Conservation (phyloP, 2,888 invertebrate genomes). For the Timema cristinae region DNA sequence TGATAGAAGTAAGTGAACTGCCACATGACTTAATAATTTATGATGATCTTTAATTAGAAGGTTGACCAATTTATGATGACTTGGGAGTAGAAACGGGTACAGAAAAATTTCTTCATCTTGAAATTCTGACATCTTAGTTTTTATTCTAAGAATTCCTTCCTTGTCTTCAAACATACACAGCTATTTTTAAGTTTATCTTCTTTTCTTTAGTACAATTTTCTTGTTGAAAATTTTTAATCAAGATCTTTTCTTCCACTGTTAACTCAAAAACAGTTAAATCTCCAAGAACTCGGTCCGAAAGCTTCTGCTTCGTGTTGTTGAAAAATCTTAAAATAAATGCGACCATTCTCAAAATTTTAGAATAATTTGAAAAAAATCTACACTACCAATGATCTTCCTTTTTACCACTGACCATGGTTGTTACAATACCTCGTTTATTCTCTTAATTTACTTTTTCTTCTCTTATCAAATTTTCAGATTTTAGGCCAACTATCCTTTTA, state of each 20-base stretch:
- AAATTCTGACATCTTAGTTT: not conserved
- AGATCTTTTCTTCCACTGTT: not conserved
- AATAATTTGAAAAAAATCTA: not conserved
- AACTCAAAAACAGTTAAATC: not conserved
- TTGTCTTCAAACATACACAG: not conserved
- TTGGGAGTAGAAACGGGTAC: not conserved
- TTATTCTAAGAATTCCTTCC: not conserved
- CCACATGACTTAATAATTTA: not conserved
- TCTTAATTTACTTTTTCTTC: not conserved
- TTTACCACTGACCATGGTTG: not conserved
- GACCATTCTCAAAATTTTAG: not conserved
- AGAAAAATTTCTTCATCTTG: not conserved
- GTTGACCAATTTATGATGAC: no score
- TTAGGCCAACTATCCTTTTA: not conserved
- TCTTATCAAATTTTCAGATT: not conserved
- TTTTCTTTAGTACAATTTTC: not conserved
- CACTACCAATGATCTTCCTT: not conserved
- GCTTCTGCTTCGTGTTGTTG: not conserved
- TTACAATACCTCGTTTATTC: not conserved
- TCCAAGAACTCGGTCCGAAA: not conserved
- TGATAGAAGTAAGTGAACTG: not conserved
- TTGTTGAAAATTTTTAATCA: not conserved
- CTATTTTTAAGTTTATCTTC: not conserved
- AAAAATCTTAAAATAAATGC: not conserved
- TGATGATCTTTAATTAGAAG: not conserved